Conservation (phyloP, 2,888 invertebrate species). For the Erebia palarica region DNA sequence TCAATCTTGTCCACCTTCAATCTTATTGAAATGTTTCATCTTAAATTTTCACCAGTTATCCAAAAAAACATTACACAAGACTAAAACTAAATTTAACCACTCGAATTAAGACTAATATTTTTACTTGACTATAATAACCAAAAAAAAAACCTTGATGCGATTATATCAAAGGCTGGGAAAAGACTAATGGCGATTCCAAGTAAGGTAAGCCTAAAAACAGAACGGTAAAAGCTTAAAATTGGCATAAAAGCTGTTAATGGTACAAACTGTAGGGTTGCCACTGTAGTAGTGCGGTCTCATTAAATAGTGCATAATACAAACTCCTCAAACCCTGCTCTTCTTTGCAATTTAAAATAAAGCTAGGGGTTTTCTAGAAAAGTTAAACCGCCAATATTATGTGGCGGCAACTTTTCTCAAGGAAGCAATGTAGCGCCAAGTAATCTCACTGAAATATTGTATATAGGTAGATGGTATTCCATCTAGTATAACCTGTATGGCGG, state of each 20-base stretch:
- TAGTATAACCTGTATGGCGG: too few species aligned
- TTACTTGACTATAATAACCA: not conserved
- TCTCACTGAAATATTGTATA: too few species aligned
- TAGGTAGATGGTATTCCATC: too few species aligned
- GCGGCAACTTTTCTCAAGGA: too few species aligned
- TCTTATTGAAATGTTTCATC: not conserved
- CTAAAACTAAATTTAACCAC: too few species aligned
- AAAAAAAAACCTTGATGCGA: not conserved
- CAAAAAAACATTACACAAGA: too few species aligned
- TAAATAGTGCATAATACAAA: not conserved
- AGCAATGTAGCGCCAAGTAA: too few species aligned
- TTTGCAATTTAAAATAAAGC: too few species aligned
- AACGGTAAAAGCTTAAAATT: constrained; percentile 24
- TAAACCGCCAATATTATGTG: too few species aligned
- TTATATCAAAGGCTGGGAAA: constrained; percentile 23
- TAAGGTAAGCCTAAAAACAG: constrained; percentile 18
- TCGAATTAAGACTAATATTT: not conserved
- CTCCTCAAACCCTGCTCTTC: not conserved
- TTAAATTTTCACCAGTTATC: not conserved
- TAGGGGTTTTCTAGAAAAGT: too few species aligned
- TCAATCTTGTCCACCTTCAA: not conserved
- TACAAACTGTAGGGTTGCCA: constrained; percentile 17
- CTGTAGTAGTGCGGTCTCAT: not conserved
- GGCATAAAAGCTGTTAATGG: constrained; percentile 36
- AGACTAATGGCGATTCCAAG: constrained; percentile 32